These are phyloP conservation scores for Pelagia noctiluca DNA, from an alignment of 30 jellyfish, hydroid and myxozoan genomes.

Conservation along the genomic window DNA sequence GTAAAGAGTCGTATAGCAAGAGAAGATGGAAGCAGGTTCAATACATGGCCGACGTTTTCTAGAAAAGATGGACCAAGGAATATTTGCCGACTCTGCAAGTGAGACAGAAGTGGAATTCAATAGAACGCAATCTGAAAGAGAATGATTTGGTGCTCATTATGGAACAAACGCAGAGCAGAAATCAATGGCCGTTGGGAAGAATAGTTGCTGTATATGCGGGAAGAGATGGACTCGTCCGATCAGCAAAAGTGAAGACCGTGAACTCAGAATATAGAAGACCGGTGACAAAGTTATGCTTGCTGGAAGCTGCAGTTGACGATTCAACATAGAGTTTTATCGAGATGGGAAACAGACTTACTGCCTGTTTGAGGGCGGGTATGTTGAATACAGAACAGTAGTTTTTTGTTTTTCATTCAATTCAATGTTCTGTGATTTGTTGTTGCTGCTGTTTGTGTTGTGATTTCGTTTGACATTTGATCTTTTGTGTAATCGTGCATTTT, in stretches of 20 bases:
- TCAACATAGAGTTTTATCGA: not conserved
- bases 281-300: slow-evolving; percentile 24
- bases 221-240: slow-evolving; percentile 43
- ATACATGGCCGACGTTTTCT: slow-evolving; percentile 56
- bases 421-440: not conserved
- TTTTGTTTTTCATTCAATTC: not conserved
- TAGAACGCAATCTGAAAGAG: slow-evolving; percentile 22
- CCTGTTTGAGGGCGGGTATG: slow-evolving; percentile 4
- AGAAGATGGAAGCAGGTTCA: slow-evolving; percentile 66
- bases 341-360: not conserved
- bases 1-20: not conserved
- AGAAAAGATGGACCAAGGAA: slow-evolving; percentile 67
- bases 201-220: slow-evolving; percentile 13
- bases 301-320: slow-evolving; percentile 31
- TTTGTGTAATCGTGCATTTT: too few relatives aligned
- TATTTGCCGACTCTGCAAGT: slow-evolving; percentile 34
- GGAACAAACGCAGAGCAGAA: slow-evolving; percentile 2
- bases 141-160: slow-evolving; percentile 28
- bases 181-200: slow-evolving; percentile 23
- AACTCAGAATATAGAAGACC: slow-evolving; percentile 24
- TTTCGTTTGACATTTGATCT: too few relatives aligned
- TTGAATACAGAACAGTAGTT: too few relatives aligned
- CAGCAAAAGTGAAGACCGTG: slow-evolving; percentile 23
- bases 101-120: slow-evolving; percentile 31
- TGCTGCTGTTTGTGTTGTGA: not conserved